phyloP scores from a whole-genome alignment of 2,113 vertebrate genomes.

The Neofelis nebulosa region DNA sequence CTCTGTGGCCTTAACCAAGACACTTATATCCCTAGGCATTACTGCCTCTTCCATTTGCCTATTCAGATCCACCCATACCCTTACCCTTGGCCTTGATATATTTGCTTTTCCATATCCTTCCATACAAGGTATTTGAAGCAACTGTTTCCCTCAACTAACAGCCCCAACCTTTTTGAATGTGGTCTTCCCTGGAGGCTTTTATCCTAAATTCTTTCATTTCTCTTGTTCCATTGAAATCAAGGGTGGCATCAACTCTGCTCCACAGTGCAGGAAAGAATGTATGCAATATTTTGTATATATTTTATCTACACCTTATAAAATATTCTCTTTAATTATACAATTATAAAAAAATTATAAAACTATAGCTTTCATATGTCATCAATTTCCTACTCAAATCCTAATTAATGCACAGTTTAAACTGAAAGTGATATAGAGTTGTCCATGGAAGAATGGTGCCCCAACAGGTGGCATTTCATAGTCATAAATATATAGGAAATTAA shows the following conservation, averaged over 20 bases:
- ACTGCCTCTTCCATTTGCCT: neutral
- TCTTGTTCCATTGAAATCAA: neutral
- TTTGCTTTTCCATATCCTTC: neutral
- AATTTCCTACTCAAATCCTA: neutral
- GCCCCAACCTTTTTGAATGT: neutral
- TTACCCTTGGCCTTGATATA: neutral
- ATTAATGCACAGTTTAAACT: neutral
- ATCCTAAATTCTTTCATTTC: neutral
- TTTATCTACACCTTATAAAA: neutral
- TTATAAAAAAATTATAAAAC: neutral
- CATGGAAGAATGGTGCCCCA: neutral
- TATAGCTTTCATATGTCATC: neutral
- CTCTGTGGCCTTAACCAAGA: neutral
- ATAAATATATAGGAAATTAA: neutral
- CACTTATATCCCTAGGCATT: neutral
- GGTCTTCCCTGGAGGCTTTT: neutral
- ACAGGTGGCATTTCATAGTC: neutral
- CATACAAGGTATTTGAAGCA: neutral
- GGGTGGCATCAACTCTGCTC: neutral
- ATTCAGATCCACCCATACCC: rapidly evolving
- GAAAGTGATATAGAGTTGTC: neutral
- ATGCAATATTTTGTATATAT: neutral
- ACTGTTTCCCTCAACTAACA: neutral
- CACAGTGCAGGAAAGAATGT: neutral
- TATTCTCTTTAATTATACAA: neutral